Evolutionary conservation across 2,113 vertebrate genomes (phyloP), one percentile per base, ranked within the genome.

Genomic region (Mystacornis crossleyi): DNA sequence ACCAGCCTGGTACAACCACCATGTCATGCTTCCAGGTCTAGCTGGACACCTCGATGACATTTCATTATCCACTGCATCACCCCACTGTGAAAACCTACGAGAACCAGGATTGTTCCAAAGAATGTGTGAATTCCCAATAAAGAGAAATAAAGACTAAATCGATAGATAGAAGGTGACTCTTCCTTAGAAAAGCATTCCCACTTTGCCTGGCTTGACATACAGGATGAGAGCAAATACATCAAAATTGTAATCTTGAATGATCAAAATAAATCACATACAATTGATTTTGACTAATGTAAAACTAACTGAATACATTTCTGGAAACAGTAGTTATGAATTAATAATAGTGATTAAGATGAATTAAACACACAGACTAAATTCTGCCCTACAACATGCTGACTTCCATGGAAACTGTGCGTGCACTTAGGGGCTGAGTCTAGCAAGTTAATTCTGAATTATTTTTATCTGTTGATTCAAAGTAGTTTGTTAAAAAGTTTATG

Each of bases 311-410:
- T 98, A 98, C 97, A 96, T 98, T 97, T 98, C 97, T 96, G 93
- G 98, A 98, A 98, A 98, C 97, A 98, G 98, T 98, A 98, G 97
- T 98, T 98, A 98, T 98, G 97, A 98, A 98, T 98, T 98, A 98
- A 98, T 98, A 97, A 94, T 97, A 97, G 95, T 97, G 97, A 98
- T 98, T 98, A 98, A 97, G 98, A 97, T 98, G 98, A 98, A 98
- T 98, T 98, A 98, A 98, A 97, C 94, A 98, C 95, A 97, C 94
- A 57, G 97, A 93, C 95, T 94, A 97, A 97, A 98, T 97, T 98
- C 97, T 97, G 96, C 96, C 96, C 97, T 97, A 97, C 96, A 98
- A 98, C 97, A 97, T 75, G 90, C 97, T 94, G 97, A 98, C 96
- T 98, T 98, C 98, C 98, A 98, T 98, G 97, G 98, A 93, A 97